Percentiles rank a stretch among this genome's conserved stretches.
These are phyloP conservation scores for Platichthys stellatus DNA, from an alignment of 2,113 vertebrate genomes.

Conservation along the genomic window DNA sequence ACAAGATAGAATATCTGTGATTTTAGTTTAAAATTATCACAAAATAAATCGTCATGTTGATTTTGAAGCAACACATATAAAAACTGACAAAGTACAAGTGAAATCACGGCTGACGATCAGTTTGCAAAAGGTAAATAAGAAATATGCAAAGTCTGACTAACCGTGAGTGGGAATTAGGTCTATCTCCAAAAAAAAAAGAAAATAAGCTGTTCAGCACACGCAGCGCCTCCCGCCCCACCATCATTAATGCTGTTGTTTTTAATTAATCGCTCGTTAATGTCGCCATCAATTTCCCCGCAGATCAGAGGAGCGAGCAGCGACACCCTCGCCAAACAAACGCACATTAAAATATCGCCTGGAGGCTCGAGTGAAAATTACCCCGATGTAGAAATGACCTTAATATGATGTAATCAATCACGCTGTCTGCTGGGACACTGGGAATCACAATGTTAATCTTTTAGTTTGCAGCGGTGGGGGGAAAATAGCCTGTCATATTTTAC, in stretches of 20 bases:
- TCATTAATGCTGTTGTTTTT: constrained; percentile 68
- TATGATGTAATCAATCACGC: constrained; percentile 85
- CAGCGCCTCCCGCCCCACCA: constrained; percentile 17
- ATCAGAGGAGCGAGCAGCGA: constrained; percentile 70
- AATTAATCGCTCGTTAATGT: constrained; percentile 81
- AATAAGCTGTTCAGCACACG: not conserved
- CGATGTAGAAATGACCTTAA: constrained; percentile 81
- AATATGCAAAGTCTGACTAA: not conserved
- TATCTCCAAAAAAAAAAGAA: not conserved
- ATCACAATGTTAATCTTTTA: constrained; percentile 82
- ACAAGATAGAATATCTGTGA: not conserved
- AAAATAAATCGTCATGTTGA: not conserved
- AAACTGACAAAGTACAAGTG: not conserved
- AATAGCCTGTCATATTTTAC: constrained; percentile 64
- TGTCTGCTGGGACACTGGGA: constrained; percentile 79
- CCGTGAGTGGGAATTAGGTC: not conserved
- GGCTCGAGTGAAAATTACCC: constrained; percentile 81
- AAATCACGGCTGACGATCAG: not conserved
- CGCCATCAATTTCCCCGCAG: constrained; percentile 71
- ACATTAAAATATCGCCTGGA: constrained; percentile 73
- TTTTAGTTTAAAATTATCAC: not conserved
- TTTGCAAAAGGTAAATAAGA: constrained; percentile 27
- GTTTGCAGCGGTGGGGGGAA: constrained; percentile 52
- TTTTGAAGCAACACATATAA: not conserved
- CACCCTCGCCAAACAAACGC: constrained; percentile 78